phyloP scores from a whole-genome alignment of 2,797 vertebrate species.

The Acomys russatus region DNA sequence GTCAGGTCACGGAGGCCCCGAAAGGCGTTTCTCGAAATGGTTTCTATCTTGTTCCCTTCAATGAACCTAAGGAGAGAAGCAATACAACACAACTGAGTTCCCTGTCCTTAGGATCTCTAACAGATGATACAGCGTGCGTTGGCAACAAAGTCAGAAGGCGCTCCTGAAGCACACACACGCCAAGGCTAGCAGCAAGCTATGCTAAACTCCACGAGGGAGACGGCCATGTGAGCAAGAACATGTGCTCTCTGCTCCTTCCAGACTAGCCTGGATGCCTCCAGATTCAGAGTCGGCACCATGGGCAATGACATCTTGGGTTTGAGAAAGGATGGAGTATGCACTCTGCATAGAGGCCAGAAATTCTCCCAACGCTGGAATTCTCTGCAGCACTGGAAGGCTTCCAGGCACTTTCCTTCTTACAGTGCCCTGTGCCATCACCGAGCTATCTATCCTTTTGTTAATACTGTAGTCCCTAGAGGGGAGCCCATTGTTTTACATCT shows the following conservation, averaged over 20 bases:
- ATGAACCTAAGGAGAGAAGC: constrained; percentile 93
- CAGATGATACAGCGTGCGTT: background rate
- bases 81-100: background rate
- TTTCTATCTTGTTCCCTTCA: constrained; percentile 98
- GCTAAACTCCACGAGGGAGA: background rate
- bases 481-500: background rate
- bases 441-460: background rate
- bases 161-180: background rate
- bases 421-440: background rate
- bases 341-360: background rate
- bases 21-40: constrained; percentile 95
- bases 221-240: fast-evolving
- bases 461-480: background rate
- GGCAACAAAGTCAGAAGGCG: background rate
- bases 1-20: constrained; percentile 97
- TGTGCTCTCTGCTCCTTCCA: background rate
- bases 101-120: background rate
- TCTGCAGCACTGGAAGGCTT: background rate
- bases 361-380: background rate
- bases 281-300: background rate
- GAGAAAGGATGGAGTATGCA: background rate
- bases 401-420: background rate
- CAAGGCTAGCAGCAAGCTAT: background rate
- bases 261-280: background rate
- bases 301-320: background rate